Evolutionary conservation across 2,113 vertebrate genomes (phyloP).

Genomic region (Heterochromis multidens): DNA sequence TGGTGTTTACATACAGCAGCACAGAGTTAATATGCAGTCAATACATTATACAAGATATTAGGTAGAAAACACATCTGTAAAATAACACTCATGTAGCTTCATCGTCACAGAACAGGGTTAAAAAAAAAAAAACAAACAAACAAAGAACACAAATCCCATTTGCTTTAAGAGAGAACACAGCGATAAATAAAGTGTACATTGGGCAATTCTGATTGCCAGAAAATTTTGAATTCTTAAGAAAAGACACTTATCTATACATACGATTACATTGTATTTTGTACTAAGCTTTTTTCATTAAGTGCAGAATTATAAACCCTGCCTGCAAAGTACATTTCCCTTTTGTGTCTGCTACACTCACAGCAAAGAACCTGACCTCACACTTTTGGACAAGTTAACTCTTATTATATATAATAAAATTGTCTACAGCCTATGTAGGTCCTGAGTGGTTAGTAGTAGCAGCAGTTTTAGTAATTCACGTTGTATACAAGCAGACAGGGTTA

Average conservation of each 20-base stretch:
- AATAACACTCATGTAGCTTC: slow-evolving; percentile 9
- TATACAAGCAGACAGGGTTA: slow-evolving; percentile 4
- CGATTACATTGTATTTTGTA: not conserved
- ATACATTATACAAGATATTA: not conserved
- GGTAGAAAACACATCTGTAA: slow-evolving; percentile 34
- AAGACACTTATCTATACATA: not conserved
- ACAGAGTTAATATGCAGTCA: not conserved
- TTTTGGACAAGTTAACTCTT: not conserved
- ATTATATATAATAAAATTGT: not conserved
- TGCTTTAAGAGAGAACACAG: slow-evolving; percentile 35
- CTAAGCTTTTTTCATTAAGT: not conserved
- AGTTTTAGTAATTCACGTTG: not conserved
- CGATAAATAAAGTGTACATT: slow-evolving; percentile 11
- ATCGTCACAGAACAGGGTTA: not conserved
- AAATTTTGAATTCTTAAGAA: not conserved
- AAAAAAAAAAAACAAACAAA: not conserved
- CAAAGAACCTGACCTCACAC: not conserved
- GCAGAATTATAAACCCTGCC: not conserved
- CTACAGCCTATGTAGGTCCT: slow-evolving; percentile 24
- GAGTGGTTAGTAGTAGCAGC: slow-evolving; percentile 55
- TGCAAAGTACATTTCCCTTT: not conserved
- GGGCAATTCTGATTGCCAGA: not conserved
- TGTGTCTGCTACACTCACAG: not conserved
- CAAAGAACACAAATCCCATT: not conserved
- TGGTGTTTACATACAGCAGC: slow-evolving; percentile 28